Percentiles rank a stretch among this genome's conserved stretches.
These are phyloP conservation scores for Cotesia typhae DNA, from an alignment of 1,140 invertebrate genomes.

Conservation along the genomic window DNA sequence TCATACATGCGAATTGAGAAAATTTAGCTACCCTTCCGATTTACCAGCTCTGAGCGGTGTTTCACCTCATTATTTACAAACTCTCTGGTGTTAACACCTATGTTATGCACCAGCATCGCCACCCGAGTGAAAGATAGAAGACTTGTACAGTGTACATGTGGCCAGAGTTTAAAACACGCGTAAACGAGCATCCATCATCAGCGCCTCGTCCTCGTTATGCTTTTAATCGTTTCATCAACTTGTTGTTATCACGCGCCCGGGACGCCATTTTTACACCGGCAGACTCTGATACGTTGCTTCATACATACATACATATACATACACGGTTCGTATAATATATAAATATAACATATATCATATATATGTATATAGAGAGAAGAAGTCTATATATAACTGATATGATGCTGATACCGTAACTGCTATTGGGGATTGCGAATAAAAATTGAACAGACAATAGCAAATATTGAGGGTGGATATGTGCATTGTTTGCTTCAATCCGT, in stretches of 20 bases:
- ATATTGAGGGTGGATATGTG: constrained; percentile 13
- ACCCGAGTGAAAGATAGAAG: neutral
- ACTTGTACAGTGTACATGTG: constrained; percentile 21
- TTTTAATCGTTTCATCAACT: constrained; percentile 59
- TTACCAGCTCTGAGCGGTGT: neutral
- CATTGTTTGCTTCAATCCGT: constrained; percentile 28
- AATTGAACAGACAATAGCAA: constrained; percentile 17
- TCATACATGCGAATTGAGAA: constrained; percentile 61
- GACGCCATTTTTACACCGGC: constrained; percentile 40
- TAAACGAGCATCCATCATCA: constrained; percentile 35
- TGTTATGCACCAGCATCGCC: neutral
- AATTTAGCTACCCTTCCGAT: constrained; percentile 49
- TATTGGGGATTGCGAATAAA: constrained; percentile 27
- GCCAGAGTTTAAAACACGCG: constrained; percentile 39
- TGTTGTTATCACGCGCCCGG: constrained; percentile 53
- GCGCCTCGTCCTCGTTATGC: constrained; percentile 47
- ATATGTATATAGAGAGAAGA: neutral
- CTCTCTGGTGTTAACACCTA: too few species aligned
- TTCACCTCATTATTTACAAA: too few species aligned
- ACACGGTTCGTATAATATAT: too few species aligned
- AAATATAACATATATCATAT: neutral
- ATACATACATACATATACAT: too few species aligned
- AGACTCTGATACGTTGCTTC: neutral
- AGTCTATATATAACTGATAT: neutral
- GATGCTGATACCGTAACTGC: neutral